Evolutionary conservation across 2,797 vertebrate genomes (phyloP).

Genomic region (Premnoplex brunnescens): DNA sequence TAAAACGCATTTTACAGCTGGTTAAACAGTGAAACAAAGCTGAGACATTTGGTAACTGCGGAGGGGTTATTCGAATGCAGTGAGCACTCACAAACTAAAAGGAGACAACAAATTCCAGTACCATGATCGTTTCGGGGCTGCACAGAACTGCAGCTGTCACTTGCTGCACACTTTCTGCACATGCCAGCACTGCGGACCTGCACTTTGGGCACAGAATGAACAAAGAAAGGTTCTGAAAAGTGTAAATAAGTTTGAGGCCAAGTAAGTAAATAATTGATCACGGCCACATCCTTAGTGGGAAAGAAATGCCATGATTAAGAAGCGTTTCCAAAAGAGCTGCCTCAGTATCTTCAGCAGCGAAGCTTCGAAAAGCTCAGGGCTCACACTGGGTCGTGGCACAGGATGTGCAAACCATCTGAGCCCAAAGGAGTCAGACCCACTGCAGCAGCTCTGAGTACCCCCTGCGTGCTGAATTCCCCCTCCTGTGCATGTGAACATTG

Average conservation of each 20-base stretch:
- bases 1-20: constrained; percentile 42
- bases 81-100: constrained; percentile 6
- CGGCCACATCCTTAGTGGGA: background rate
- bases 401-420: background rate
- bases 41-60: background rate
- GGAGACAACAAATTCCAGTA: background rate
- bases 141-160: background rate
- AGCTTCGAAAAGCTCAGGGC: background rate
- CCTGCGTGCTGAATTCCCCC: background rate
- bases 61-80: background rate
- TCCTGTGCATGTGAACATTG: background rate
- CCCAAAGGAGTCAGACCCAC: background rate
- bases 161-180: background rate
- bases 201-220: background rate
- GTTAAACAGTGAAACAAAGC: constrained; percentile 16
- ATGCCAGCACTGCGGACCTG: background rate
- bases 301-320: background rate
- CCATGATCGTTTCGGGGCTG: background rate
- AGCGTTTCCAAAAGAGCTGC: background rate
- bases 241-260: background rate
- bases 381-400: rapidly evolving
- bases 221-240: background rate
- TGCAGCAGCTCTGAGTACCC: background rate
- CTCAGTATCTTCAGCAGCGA: background rate
- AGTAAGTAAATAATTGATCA: background rate